These are phyloP conservation scores for Pristionchus mayeri DNA, from an alignment of 2,888 invertebrate genomes.

Conservation along the genomic window DNA sequence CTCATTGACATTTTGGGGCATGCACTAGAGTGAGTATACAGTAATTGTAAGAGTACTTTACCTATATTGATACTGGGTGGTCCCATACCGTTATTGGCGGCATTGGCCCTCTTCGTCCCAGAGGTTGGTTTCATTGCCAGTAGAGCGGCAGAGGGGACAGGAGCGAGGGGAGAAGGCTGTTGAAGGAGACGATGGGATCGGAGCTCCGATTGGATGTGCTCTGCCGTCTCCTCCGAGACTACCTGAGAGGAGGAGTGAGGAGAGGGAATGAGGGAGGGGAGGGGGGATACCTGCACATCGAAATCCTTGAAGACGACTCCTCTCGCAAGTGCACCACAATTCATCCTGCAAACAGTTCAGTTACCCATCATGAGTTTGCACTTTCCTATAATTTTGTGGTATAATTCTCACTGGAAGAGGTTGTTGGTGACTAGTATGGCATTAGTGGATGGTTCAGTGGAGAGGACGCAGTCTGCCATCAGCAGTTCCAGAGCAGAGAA, in stretches of 20 bases:
- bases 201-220: slow-evolving; percentile 73
- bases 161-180: slow-evolving; percentile 68
- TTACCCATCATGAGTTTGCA: neutral
- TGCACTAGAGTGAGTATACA: neutral
- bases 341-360: slow-evolving; percentile 59
- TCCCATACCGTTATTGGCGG: slow-evolving; percentile 58
- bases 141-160: slow-evolving; percentile 68
- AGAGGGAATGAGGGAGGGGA: neutral
- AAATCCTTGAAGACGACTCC: slow-evolving; percentile 74
- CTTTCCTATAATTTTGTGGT: too few relatives aligned
- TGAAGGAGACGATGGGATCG: slow-evolving; percentile 69
- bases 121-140: slow-evolving; percentile 75
- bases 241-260: slow-evolving; percentile 51
- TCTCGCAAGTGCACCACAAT: slow-evolving; percentile 72
- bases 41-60: slow-evolving; percentile 15
- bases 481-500: slow-evolving; percentile 73
- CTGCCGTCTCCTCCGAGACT: slow-evolving; percentile 73
- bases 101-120: slow-evolving; percentile 71
- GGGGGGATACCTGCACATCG: slow-evolving; percentile 66
- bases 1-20: neutral
- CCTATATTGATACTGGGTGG: slow-evolving; percentile 29
- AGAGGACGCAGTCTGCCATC: slow-evolving; percentile 73
- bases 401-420: slow-evolving; percentile 63
- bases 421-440: slow-evolving; percentile 75
- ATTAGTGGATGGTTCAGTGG: slow-evolving; percentile 73